Evolutionary conservation across 1,140 invertebrate genomes (phyloP), one percentile per base, ranked within the genome.

Genomic region (Melipona quadrifasciata): DNA sequence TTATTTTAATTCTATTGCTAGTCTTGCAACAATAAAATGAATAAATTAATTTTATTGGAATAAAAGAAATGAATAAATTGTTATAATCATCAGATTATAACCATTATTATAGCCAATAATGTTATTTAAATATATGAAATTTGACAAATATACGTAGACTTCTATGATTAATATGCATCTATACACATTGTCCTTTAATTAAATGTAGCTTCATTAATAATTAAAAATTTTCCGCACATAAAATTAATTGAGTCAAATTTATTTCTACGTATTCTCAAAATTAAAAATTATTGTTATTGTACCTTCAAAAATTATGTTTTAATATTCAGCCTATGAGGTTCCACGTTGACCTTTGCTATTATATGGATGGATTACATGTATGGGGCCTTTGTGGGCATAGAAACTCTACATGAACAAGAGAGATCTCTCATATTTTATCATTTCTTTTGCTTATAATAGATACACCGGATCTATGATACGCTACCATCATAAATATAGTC

Each of bases 321-420:
- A 92, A 91, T 92, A 91, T 93, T 87, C 87, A 91, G 87, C 87
- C 80, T 75, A 16, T 58, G 87, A 83, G 80, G 87, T 91, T 86
- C 87, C 91, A 88, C 89, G 74, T 91, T 73, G 84, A 92, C 91
- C 90, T 73, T 90, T 88, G 67, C 92, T 93, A 94, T 92, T 93
- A 34, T 93, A 93, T 94, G 93, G 93, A 94, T 94, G 93, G 93
- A 93, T 93, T 93, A 94, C 89, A 93, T 92, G 92, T 91, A 87
- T 93, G 91, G 93, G 92, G 93, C 93, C 93, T 93, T 93, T 82
- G 85, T 86, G 91, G 93, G 90, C 92, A 90, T 93, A 92, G 91
- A 94, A 93, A 93, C 91, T 92, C 92, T 92, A 94, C 90, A 91
- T 87, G 88, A 91, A 91, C 87, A 92, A 91, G 91, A 92, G 83